Conservation (phyloP, 2,797 vertebrate genomes). For the Scarus forsteni region DNA sequence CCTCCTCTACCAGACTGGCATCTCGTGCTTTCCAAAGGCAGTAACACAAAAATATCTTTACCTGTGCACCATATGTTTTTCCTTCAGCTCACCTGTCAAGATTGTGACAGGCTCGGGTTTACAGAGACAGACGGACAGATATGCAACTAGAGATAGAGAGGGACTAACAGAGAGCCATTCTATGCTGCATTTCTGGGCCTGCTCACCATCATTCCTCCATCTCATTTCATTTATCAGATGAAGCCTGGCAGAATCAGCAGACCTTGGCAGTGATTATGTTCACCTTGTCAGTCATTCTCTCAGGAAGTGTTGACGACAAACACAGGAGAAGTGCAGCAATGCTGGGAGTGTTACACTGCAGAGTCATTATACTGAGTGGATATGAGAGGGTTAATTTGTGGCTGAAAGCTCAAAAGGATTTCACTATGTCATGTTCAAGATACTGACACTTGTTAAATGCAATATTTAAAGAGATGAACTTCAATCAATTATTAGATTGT, state of each 20-base stretch:
- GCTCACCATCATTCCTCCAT: slow-evolving; percentile 50
- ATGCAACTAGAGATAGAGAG: not conserved
- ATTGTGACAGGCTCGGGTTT: slow-evolving; percentile 27
- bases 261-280: slow-evolving; percentile 51
- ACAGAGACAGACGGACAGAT: slow-evolving; percentile 13
- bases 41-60: slow-evolving; percentile 9
- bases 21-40: slow-evolving; percentile 21
- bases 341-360: not conserved
- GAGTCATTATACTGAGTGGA: slow-evolving; percentile 1
- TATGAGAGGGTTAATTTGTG: not conserved
- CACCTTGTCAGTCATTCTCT: slow-evolving; percentile 56
- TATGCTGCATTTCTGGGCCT: slow-evolving; percentile 32
- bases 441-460: not conserved
- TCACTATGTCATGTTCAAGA: not conserved
- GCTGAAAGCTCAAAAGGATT: not conserved
- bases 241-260: slow-evolving; percentile 41
- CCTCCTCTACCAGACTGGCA: not conserved
- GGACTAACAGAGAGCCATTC: slow-evolving; percentile 10
- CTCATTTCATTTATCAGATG: slow-evolving; percentile 65
- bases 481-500: not conserved
- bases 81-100: slow-evolving; percentile 42
- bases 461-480: not conserved
- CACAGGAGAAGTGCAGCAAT: slow-evolving; percentile 11
- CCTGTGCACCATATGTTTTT: slow-evolving; percentile 27
- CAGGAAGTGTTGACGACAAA: slow-evolving; percentile 16